phyloP scores from a whole-genome alignment of 1,140 invertebrate genomes.

The Solen grandis region DNA sequence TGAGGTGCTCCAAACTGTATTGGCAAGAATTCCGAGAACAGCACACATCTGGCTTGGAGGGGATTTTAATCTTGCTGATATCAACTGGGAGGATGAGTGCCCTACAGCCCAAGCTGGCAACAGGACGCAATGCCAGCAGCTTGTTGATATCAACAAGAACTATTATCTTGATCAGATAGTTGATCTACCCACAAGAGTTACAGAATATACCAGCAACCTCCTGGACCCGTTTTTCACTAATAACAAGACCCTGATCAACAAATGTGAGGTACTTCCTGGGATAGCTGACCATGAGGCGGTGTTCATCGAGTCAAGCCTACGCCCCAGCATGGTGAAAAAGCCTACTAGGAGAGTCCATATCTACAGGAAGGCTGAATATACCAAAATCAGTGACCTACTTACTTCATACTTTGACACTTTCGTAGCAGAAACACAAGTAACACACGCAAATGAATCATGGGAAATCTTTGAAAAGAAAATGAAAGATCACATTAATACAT shows the following conservation, averaged over 20 bases:
- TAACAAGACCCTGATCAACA: neutral
- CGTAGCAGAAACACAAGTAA: neutral
- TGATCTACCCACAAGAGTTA: neutral
- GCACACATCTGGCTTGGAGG: too few species aligned
- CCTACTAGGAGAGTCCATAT: neutral
- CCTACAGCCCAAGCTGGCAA: neutral
- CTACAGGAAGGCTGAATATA: constrained; percentile 1
- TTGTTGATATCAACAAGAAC: constrained; percentile 8
- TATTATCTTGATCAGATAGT: neutral
- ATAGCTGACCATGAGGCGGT: neutral
- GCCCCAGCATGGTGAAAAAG: neutral
- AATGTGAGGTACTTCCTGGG: neutral
- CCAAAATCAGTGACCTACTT: neutral
- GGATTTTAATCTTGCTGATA: too few species aligned
- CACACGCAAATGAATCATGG: neutral
- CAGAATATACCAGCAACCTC: neutral
- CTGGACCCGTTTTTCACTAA: neutral
- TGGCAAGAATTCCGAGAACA: neutral
- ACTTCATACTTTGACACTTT: neutral
- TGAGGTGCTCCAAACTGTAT: neutral
- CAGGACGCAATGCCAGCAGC: neutral
- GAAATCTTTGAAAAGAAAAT: neutral
- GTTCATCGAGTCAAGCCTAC: neutral
- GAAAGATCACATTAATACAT: neutral
- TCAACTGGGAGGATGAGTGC: neutral